Evolutionary conservation across 2,888 invertebrate genomes (phyloP).

Genomic region (Ceriagrion tenellum): DNA sequence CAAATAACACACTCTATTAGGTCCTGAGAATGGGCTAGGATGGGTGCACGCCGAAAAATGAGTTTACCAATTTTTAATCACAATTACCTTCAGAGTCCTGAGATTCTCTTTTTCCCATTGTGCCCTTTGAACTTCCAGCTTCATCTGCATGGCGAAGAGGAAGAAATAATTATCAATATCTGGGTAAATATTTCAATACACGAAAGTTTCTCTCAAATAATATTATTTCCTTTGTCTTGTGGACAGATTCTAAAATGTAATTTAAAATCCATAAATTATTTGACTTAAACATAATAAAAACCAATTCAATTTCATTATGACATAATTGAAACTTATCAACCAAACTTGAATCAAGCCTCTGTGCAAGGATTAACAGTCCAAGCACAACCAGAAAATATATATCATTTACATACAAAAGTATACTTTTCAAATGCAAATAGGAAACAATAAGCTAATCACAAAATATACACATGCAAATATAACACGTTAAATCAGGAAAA

Average conservation of each 20-base stretch:
- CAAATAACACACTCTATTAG: neutral
- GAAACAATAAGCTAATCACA: neutral
- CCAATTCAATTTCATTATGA: neutral
- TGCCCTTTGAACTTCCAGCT: constrained; percentile 76
- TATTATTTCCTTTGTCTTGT: neutral
- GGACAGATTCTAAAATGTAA: too few relatives aligned
- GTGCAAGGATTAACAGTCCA: neutral
- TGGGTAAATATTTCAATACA: neutral
- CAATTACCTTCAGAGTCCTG: constrained; percentile 79
- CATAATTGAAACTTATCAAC: neutral
- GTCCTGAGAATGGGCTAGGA: neutral
- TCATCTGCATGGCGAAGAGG: constrained; percentile 78
- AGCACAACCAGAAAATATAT: neutral
- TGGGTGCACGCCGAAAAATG: neutral
- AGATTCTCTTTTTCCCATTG: constrained; percentile 78
- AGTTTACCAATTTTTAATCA: constrained; percentile 48
- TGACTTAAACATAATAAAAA: neutral
- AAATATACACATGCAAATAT: neutral
- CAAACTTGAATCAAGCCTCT: neutral
- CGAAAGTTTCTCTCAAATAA: neutral
- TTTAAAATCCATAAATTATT: too few relatives aligned
- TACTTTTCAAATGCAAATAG: neutral
- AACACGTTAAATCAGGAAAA: neutral
- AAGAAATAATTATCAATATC: constrained; percentile 55
- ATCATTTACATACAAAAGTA: neutral